phyloP scores from a whole-genome alignment of 2,113 vertebrate genomes.

The Alligator mississippiensis region DNA sequence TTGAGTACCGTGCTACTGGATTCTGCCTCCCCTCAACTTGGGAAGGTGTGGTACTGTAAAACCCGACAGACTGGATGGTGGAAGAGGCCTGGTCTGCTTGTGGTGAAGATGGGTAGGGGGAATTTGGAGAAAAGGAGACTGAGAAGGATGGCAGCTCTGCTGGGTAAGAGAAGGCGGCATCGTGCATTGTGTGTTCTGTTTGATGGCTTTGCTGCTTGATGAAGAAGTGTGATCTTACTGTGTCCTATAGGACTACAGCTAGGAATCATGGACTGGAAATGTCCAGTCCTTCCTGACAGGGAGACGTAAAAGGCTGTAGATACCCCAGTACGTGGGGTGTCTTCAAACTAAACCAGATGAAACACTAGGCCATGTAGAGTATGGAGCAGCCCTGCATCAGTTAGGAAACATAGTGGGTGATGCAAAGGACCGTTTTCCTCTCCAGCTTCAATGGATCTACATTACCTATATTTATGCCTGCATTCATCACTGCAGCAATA shows the following conservation, averaged over 20 bases:
- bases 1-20: not conserved
- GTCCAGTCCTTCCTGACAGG: not conserved
- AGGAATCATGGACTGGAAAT: too few relatives aligned
- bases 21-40: not conserved
- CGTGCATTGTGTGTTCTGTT: not conserved
- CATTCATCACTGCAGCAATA: constrained; percentile 12
- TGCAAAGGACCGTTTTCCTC: constrained; percentile 1
- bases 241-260: too few relatives aligned
- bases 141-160: not conserved
- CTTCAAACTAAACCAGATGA: not conserved
- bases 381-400: not conserved
- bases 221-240: too few relatives aligned
- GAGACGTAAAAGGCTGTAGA: not conserved
- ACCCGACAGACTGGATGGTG: not conserved
- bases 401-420: not conserved
- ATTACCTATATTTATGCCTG: constrained; percentile 20
- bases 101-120: not conserved
- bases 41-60: accelerated
- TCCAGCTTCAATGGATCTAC: not conserved
- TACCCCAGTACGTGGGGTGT: not conserved
- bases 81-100: not conserved
- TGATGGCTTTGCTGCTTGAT: not conserved
- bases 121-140: not conserved
- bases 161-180: not conserved
- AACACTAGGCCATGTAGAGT: not conserved